Conservation (phyloP, 2,113 vertebrate species). For the Rhagologus leucostigma region DNA sequence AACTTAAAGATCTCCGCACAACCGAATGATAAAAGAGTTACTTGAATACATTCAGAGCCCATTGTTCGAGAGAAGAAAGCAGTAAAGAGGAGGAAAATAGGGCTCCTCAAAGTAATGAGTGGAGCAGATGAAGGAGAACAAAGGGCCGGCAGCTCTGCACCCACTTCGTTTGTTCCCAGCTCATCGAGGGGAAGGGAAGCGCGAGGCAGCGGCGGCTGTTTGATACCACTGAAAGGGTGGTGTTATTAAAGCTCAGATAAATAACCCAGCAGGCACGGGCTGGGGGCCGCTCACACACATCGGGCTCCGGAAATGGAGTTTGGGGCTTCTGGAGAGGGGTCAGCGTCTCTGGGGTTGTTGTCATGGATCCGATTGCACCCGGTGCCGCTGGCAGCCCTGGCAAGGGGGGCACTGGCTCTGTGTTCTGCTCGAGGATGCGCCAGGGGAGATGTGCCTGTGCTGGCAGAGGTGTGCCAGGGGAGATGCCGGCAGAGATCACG, state of each 20-base stretch:
- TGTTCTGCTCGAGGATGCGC: accelerated
- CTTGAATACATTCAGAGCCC: conserved; percentile 41
- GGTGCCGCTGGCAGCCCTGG: not conserved
- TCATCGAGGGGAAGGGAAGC: not conserved
- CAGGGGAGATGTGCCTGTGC: not conserved
- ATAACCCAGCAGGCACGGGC: not conserved
- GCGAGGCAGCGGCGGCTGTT: not conserved
- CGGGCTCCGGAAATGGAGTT: not conserved
- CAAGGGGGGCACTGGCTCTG: accelerated
- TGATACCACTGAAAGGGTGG: not conserved
- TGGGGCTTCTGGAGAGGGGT: not conserved
- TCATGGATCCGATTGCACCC: accelerated
- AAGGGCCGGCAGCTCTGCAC: conserved; percentile 7
- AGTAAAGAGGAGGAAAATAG: conserved; percentile 8
- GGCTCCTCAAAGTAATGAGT: conserved; percentile 43
- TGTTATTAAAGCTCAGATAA: not conserved
- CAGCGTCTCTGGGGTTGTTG: not conserved
- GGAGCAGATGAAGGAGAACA: conserved; percentile 47
- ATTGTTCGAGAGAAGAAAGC: conserved; percentile 46
- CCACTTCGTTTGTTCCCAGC: conserved; percentile 20
- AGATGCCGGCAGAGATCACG: not conserved
- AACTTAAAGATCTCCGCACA: conserved; percentile 1
- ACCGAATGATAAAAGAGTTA: conserved; percentile 28
- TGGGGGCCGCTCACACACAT: not conserved
- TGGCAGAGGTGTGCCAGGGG: not conserved